Percentiles rank a stretch among this genome's conserved stretches.
Evolutionary conservation across 1,140 invertebrate species (phyloP).

Genomic region (Drosophila jambulina): DNA sequence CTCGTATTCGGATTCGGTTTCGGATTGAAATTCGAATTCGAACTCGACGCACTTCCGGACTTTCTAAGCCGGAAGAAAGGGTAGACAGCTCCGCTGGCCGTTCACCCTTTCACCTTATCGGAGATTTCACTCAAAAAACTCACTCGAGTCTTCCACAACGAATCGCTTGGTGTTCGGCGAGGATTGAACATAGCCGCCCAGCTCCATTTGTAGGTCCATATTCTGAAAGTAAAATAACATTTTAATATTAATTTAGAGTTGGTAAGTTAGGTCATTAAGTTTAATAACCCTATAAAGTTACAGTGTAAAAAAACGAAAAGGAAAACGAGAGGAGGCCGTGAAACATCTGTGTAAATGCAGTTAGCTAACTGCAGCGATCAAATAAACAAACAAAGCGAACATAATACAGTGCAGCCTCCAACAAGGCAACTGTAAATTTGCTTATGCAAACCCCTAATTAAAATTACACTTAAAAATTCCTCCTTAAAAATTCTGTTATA

Average conservation of each 20-base stretch:
- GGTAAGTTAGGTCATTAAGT: not conserved
- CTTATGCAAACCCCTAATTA: too few relatives aligned
- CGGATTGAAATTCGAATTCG: not conserved
- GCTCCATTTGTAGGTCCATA: slow-evolving; percentile 54
- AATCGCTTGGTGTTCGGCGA: slow-evolving; percentile 72
- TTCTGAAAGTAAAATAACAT: slow-evolving; percentile 10
- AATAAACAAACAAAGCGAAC: slow-evolving; percentile 20
- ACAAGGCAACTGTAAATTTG: not conserved
- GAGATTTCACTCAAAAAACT: slow-evolving; percentile 40
- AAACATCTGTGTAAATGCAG: slow-evolving; percentile 64
- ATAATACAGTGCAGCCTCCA: slow-evolving; percentile 11
- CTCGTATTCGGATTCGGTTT: not conserved
- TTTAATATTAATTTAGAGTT: not conserved
- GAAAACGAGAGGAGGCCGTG: slow-evolving; percentile 36
- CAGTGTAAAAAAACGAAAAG: slow-evolving; percentile 9
- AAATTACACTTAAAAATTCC: not conserved
- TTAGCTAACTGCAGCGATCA: slow-evolving; percentile 40
- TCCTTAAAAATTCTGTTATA: not conserved
- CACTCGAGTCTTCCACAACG: slow-evolving; percentile 80
- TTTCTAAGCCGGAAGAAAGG: slow-evolving; percentile 67
- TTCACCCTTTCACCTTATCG: not conserved
- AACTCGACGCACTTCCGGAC: slow-evolving; percentile 64
- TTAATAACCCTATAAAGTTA: not conserved
- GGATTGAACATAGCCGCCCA: slow-evolving; percentile 61
- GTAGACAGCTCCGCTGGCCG: not conserved